phyloP scores from a whole-genome alignment of 2,888 invertebrate genomes.

The Salpingus planirostris region DNA sequence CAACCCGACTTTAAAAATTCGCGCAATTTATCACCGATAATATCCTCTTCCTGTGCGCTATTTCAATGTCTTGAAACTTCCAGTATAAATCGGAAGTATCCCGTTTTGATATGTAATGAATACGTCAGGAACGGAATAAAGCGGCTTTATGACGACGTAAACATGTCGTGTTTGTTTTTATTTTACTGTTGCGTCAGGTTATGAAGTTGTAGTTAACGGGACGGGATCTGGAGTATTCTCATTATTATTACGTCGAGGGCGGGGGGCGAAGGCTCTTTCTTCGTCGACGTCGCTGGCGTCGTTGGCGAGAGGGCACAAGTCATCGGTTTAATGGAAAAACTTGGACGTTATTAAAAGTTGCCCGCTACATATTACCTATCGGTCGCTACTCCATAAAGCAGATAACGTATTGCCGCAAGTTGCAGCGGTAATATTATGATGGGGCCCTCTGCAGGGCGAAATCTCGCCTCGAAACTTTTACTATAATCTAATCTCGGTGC shows the following conservation, averaged over 20 bases:
- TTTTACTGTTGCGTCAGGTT: too few species aligned
- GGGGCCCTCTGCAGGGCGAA: slow-evolving; percentile 6
- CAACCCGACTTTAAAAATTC: too few species aligned
- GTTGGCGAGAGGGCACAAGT: slow-evolving; percentile 19
- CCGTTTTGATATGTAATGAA: slow-evolving; percentile 16
- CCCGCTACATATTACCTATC: slow-evolving; percentile 30
- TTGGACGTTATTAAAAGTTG: slow-evolving; percentile 37
- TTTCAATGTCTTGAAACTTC: too few species aligned
- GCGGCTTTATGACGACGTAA: slow-evolving; percentile 16
- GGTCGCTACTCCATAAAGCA: slow-evolving; percentile 29
- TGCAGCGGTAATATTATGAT: slow-evolving; percentile 13
- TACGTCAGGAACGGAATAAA: slow-evolving; percentile 16
- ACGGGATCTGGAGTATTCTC: too few species aligned
- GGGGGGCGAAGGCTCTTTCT: neutral
- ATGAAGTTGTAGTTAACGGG: slow-evolving; percentile 16
- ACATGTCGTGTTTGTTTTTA: slow-evolving; percentile 19
- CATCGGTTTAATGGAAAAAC: slow-evolving; percentile 37
- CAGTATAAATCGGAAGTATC: too few species aligned
- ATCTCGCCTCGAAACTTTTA: slow-evolving; percentile 21
- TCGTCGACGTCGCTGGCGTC: neutral
- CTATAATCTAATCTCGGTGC: slow-evolving; percentile 25
- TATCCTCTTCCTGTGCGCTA: too few species aligned
- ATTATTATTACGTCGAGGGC: too few species aligned
- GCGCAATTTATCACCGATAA: too few species aligned
- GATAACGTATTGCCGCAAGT: slow-evolving; percentile 27